Evolutionary conservation across 2,888 invertebrate genomes (phyloP).

Genomic region (Ypsolopha sequella): DNA sequence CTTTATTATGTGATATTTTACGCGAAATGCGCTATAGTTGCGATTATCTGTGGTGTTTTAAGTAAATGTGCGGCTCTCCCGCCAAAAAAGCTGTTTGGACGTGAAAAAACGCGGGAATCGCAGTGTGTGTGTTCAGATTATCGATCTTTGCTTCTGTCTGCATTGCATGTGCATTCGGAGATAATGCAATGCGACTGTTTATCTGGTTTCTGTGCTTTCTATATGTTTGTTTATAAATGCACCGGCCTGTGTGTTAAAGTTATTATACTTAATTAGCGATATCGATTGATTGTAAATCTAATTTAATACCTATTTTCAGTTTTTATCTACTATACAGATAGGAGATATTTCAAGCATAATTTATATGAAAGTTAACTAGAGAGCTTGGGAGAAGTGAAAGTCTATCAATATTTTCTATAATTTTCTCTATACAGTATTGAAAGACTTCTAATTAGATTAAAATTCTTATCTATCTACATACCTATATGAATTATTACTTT

Average conservation of each 20-base stretch:
- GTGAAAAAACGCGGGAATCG: slow-evolving; percentile 43
- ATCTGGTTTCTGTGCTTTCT: slow-evolving; percentile 12
- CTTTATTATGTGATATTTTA: slow-evolving; percentile 10
- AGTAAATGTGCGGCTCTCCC: slow-evolving; percentile 4
- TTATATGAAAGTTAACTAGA: too few species aligned
- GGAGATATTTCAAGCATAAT: too few species aligned
- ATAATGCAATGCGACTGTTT: slow-evolving; percentile 17
- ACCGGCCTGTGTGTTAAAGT: slow-evolving; percentile 26
- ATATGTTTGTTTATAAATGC: slow-evolving; percentile 17
- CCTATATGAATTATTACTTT: too few species aligned
- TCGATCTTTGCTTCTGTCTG: slow-evolving; percentile 43
- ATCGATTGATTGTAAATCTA: slow-evolving; percentile 5
- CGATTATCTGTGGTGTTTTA: not conserved
- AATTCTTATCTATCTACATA: too few species aligned
- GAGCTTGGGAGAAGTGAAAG: too few species aligned
- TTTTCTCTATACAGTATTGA: too few species aligned
- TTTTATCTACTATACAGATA: too few species aligned
- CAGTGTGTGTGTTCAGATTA: slow-evolving; percentile 40
- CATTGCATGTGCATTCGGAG: slow-evolving; percentile 16
- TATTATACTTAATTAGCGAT: too few species aligned
- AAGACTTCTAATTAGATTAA: too few species aligned
- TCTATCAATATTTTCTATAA: too few species aligned
- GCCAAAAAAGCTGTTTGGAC: slow-evolving; percentile 13
- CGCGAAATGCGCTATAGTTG: slow-evolving; percentile 10
- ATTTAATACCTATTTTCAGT: too few species aligned